Percentiles rank a stretch among this genome's conserved stretches.
These are phyloP conservation scores for Hymenochirus boettgeri DNA, from an alignment of 2,113 vertebrate species.

Conservation along the genomic window DNA sequence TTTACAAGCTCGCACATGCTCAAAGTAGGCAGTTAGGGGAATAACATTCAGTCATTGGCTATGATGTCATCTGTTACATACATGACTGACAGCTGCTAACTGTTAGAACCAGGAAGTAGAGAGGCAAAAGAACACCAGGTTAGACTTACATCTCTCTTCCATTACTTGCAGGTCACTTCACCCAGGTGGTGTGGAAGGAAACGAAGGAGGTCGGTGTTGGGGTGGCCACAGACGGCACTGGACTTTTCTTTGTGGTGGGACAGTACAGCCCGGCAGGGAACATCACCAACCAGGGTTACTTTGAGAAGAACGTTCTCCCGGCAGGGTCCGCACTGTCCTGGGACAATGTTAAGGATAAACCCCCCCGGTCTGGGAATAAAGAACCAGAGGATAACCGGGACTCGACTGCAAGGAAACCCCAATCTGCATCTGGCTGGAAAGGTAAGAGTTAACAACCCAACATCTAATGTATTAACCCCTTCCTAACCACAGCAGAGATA, in stretches of 20 bases:
- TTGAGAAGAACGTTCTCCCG: slow-evolving; percentile 89
- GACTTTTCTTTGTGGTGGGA: slow-evolving; percentile 91
- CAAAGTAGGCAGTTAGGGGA: no score
- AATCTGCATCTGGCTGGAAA: background rate
- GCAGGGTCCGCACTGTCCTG: slow-evolving; percentile 32
- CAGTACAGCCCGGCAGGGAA: slow-evolving; percentile 93
- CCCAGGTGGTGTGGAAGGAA: slow-evolving; percentile 95
- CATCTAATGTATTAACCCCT: no score
- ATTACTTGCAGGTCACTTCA: slow-evolving; percentile 83
- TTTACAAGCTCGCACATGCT: no score
- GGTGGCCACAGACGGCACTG: slow-evolving; percentile 82
- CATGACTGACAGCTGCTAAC: no score
- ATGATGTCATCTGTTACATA: no score
- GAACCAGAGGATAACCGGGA: background rate
- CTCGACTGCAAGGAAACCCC: background rate
- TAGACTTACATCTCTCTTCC: background rate
- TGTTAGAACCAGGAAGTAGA: no score
- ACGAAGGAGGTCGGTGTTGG: slow-evolving; percentile 86
- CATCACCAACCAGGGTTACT: slow-evolving; percentile 89
- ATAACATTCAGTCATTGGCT: no score
- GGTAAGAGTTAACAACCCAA: slow-evolving; percentile 3
- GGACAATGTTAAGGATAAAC: background rate
- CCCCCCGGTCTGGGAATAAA: background rate
- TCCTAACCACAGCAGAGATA: no score
- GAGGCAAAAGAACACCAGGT: no score